phyloP scores from a whole-genome alignment of 2,113 vertebrate species.

The Hystrix cristata region DNA sequence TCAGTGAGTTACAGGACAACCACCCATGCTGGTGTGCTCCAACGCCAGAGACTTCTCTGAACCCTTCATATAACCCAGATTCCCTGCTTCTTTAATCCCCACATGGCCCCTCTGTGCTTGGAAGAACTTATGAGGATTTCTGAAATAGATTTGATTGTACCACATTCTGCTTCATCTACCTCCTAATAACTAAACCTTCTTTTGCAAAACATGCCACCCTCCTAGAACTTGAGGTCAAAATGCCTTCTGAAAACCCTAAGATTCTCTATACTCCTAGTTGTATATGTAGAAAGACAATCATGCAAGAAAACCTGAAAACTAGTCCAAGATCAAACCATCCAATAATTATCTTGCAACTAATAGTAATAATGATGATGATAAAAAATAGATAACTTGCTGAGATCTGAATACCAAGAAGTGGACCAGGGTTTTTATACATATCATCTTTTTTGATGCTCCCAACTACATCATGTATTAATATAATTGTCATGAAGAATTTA shows the following conservation, averaged over 20 bases:
- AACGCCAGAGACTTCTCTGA: neutral
- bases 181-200: neutral
- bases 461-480: neutral
- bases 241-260: neutral
- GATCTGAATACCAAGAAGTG: neutral
- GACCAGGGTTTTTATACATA: neutral
- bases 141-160: neutral
- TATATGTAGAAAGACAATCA: neutral
- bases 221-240: neutral
- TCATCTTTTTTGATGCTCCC: neutral
- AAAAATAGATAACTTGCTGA: neutral
- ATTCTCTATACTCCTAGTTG: neutral
- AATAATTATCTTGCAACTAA: neutral
- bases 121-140: neutral
- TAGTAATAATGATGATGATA: neutral
- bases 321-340: neutral
- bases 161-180: neutral
- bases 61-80: neutral
- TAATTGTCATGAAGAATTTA: neutral
- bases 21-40: neutral
- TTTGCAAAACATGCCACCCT: neutral
- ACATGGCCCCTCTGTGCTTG: neutral
- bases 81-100: neutral
- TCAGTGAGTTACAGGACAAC: neutral
- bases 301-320: neutral